Evolutionary conservation across 2,113 vertebrate genomes (phyloP).

Genomic region (Macrotus californicus): DNA sequence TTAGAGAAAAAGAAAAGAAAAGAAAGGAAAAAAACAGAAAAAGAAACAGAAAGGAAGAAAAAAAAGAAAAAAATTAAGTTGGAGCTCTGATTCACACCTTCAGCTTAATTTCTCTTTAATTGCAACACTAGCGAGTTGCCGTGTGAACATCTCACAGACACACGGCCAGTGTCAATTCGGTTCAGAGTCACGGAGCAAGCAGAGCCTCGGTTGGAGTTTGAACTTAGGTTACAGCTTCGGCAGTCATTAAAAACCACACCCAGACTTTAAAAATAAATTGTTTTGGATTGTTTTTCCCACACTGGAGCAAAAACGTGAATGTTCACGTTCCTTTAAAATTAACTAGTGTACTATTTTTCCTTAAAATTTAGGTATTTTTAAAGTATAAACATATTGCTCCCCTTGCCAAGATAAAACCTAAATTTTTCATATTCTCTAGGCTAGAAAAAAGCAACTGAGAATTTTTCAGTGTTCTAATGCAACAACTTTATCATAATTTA

Average conservation of each 20-base stretch:
- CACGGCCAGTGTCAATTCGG: neutral
- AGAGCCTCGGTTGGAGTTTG: neutral
- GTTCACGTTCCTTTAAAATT: neutral
- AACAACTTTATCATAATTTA: slow-evolving; percentile 8
- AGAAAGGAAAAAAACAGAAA: slow-evolving; percentile 61
- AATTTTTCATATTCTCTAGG: neutral
- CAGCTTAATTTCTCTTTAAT: slow-evolving; percentile 40
- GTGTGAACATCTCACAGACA: slow-evolving; percentile 31
- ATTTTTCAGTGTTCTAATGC: neutral
- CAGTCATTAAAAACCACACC: neutral
- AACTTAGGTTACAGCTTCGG: neutral
- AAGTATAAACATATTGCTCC: neutral
- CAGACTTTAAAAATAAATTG: neutral
- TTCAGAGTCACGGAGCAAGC: neutral
- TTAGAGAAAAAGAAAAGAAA: slow-evolving; percentile 80
- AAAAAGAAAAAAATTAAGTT: slow-evolving; percentile 75
- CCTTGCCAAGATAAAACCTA: neutral
- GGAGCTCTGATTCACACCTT: slow-evolving; percentile 70
- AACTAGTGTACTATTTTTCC: neutral
- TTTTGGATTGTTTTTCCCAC: neutral
- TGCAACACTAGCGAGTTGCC: slow-evolving; percentile 1
- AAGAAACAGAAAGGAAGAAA: slow-evolving; percentile 71
- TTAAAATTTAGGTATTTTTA: slow-evolving; percentile 5
- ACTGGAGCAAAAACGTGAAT: neutral
- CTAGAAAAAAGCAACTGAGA: neutral